Evolutionary conservation across 2,888 invertebrate genomes (phyloP), one percentile per base, ranked within the genome.

Genomic region (Eupelmus urozonus): DNA sequence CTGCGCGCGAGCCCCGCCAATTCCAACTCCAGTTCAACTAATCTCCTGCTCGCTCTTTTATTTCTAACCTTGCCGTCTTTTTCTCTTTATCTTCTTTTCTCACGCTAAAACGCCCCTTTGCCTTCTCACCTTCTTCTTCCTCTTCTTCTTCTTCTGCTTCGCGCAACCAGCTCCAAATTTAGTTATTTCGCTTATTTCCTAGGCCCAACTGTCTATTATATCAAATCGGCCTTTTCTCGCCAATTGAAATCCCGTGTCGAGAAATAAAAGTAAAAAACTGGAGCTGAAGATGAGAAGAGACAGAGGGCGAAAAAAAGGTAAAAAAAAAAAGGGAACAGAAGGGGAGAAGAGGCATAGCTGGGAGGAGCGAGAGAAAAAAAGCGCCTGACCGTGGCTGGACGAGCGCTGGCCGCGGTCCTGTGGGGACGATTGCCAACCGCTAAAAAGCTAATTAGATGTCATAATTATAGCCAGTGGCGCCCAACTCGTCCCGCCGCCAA

Each of bases 401-500:
- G n/a, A n/a, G n/a, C n/a, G n/a, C n/a, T n/a, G n/a, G n/a, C n/a
- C n/a, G n/a, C n/a, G n/a, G n/a, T n/a, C n/a, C n/a, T n/a, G 82
- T 63, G 82, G 45, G 60, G 60, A 81, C 83, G 82, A 82, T 85
- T 84, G 84, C 79, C 84, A 84, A 85, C 85, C 85, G 87, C 87
- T 87, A 87, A 88, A 88, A 88, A 88, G 85, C 85, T 88, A 88
- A 88, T 88, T 88, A 88, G 88, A 88, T 88, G 88, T 88, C 88
- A 88, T 88, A 88, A 88, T 88, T 88, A 88, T 85, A 83, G 75
- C 70, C 88, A 88, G 88, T 82, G 88, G 84, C 81, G 83, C 84
- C 84, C 88, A 88, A 85, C 82, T 81, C 18, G 60, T 27, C 25
- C n/a, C 55, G 34, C 42, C 45, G 40, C 62, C 60, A 53, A 66